Base-by-base conservation (phyloP, 2,888 invertebrate species). In the Megalurothrips usitatus region DNA sequence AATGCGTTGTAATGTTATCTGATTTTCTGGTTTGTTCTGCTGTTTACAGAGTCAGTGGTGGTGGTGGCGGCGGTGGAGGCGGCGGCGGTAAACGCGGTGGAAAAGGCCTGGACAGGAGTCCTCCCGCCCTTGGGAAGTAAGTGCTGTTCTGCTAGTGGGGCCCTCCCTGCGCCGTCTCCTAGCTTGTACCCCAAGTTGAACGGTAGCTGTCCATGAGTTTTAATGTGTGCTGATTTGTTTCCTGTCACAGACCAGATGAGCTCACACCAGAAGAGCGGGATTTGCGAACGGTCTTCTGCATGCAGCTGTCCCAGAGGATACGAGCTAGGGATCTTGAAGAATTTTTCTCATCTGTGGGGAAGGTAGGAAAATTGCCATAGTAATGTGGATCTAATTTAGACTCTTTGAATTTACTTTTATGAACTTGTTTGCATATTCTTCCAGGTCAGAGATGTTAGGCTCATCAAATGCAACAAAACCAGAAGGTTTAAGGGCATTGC, bases 391-490 rank as follows among this genome's bases (percentile, higher is more conserved):
- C 63, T 43, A 26, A 79, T 75, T 47, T 82, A 19, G 23, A 34
- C 17, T 19, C 26, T 11, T 80, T 1, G 12, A 80, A 3, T 19
- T 23, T 11, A 23, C 49, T 47, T 34, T 78, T 28, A n/a, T n/a
- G 78, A 47, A 19, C 63, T 80, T 49, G 12, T 11, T 81, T 75
- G 26, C 23, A 82, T 81, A 19, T 17, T 80, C 68, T 82, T 83
- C 23, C 82, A 90, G 89, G 91, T 91, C 17, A 92, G 97, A 84
- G 99, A 99, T 89, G 99, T 99, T 28, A 91, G 99, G 85, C 92
- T 99, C 84, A 99, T 99, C 82, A 98, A 98, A 81, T 99, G 99
- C 88, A 99, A 98, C 88, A 98, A 99, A 88, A 99, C 99, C 0
- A 92, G 99, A 86, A 90, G 99, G 84, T 99, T 99, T 86, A 99